Base-by-base conservation (phyloP, 2,888 invertebrate species). In the Dinocampus coccinellae region DNA sequence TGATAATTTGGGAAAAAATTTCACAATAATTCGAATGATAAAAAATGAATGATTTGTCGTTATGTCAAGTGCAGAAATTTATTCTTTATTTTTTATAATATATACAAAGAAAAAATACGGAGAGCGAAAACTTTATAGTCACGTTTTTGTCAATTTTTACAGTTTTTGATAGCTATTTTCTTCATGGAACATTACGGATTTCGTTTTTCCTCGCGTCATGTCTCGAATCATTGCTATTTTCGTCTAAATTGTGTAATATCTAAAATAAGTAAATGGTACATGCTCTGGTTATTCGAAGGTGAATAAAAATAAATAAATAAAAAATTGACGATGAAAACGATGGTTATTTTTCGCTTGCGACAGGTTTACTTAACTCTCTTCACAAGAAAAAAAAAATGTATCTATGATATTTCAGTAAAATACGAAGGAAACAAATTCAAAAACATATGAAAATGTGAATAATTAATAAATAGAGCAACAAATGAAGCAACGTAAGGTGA, bases 231-330 rank as follows among this genome's bases (percentile, higher is more conserved):
- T 53, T 22, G 20, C 52, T 57, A n/a, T n/a, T 26, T 57, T 4
- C 29, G 26, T 57, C 29, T 24, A 13, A 29, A 26, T 57, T 11
- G 36, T 36, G 11, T 36, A 39, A 39, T 39, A 22, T 26, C 13
- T 9, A 29, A 3, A 57, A 57, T 57, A 57, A 29, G 57, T 57
- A 29, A 29, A 57, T 47, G 36, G 36, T 20, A 62, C 34, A 26
- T 69, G 53, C 34, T 53, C 53, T 60, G 47, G 36, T 60, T 33
- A 33, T 60, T 34, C 11, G 60, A 68, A 20, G 34, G 60, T 9
- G 22, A 1, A 7, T 1, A 26, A 52, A 22, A 47, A n/a, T n/a
- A n/a, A n/a, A n/a, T n/a, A n/a, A n/a, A n/a, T 39, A 68, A 22
- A 34, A 36, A 57, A 66, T 39, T 39, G 39, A 39, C n/a, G 39